Conservation (phyloP, 1,140 invertebrate genomes). For the Aradophagus sp. region DNA sequence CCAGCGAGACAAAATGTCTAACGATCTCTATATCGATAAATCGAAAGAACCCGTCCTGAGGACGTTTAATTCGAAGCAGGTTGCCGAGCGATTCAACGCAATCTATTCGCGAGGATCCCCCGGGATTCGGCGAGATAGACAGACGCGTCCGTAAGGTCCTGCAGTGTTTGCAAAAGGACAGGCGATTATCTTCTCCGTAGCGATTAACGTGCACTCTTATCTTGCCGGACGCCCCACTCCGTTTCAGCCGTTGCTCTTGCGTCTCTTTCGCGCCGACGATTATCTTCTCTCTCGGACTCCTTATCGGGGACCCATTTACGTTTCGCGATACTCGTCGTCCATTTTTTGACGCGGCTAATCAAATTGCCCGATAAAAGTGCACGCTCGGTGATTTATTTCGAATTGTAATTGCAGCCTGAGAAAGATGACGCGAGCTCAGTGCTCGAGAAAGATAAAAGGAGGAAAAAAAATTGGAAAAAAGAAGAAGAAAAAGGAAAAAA, state of each 20-base stretch:
- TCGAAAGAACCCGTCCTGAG: background rate
- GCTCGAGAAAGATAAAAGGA: too few relatives aligned
- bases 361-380: slow-evolving; percentile 27
- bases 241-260: background rate
- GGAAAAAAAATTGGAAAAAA: too few relatives aligned
- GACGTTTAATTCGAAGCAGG: background rate
- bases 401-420: slow-evolving; percentile 13
- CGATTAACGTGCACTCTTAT: slow-evolving; percentile 33
- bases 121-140: slow-evolving; percentile 7
- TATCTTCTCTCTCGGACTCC: slow-evolving; percentile 31
- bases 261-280: slow-evolving; percentile 19
- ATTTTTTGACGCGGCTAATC: slow-evolving; percentile 40
- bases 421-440: background rate
- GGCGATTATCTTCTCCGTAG: slow-evolving; percentile 29
- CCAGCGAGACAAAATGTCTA: too few relatives aligned
- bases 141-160: slow-evolving; percentile 15
- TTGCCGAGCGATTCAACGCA: background rate
- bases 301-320: slow-evolving; percentile 38
- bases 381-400: slow-evolving; percentile 29
- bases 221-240: background rate
- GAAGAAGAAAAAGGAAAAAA: too few relatives aligned
- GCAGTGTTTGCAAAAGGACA: slow-evolving; percentile 39
- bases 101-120: slow-evolving; percentile 7
- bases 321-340: slow-evolving; percentile 33
- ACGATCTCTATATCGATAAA: too few relatives aligned